phyloP scores from a whole-genome alignment of 2,888 invertebrate genomes.

The Galeopsomyia nigrocyanea region DNA sequence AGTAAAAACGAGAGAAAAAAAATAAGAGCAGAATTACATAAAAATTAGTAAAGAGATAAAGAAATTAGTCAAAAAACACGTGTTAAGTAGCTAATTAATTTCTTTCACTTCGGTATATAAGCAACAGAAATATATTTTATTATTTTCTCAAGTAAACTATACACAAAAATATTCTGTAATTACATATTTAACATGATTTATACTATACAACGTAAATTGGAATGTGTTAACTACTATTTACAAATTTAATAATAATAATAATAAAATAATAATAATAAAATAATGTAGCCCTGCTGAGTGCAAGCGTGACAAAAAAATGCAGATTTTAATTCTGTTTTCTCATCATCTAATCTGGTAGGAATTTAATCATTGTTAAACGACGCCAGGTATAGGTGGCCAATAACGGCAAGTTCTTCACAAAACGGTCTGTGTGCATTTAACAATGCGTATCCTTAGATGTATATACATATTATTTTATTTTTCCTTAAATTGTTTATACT shows the following conservation, averaged over 20 bases:
- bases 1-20: slow-evolving; percentile 54
- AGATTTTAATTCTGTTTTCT: slow-evolving; percentile 55
- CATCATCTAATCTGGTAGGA: slow-evolving; percentile 41
- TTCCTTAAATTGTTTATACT: slow-evolving; percentile 35
- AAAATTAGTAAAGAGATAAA: slow-evolving; percentile 62
- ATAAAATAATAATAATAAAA: too few relatives aligned
- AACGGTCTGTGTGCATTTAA: slow-evolving; percentile 38
- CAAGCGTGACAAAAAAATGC: slow-evolving; percentile 67
- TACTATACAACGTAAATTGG: slow-evolving; percentile 68
- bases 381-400: slow-evolving; percentile 59
- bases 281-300: slow-evolving; percentile 65
- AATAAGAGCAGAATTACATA: slow-evolving; percentile 56
- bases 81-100: slow-evolving; percentile 66
- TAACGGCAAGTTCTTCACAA: slow-evolving; percentile 44
- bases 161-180: slow-evolving; percentile 68
- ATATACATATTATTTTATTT: slow-evolving; percentile 40
- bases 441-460: slow-evolving; percentile 38
- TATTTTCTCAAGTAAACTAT: slow-evolving; percentile 66
- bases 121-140: slow-evolving; percentile 68
- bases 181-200: slow-evolving; percentile 68
- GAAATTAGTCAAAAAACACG: slow-evolving; percentile 45
- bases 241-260: slow-evolving; percentile 55
- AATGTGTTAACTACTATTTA: slow-evolving; percentile 69
- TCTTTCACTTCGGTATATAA: slow-evolving; percentile 57
- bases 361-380: slow-evolving; percentile 53